Evolutionary conservation across 2,797 vertebrate species (phyloP).

Genomic region (Pachyuromys duprasi): DNA sequence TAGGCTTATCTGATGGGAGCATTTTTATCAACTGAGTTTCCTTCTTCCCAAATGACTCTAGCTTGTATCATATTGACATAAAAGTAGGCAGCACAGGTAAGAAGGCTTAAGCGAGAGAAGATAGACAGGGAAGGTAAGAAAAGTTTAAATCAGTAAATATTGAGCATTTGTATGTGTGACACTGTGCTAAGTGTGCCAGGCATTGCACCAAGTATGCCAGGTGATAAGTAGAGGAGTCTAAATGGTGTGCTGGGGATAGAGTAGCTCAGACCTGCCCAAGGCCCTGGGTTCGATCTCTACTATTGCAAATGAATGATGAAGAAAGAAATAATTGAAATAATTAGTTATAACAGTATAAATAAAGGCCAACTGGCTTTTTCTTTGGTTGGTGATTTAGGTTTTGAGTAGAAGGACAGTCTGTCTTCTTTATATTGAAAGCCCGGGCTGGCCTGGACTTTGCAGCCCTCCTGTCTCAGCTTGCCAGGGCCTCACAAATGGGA

Average conservation of each 20-base stretch:
- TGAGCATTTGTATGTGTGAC: not conserved
- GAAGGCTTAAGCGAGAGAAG: not conserved
- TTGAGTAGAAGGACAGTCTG: not conserved
- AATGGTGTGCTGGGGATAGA: not conserved
- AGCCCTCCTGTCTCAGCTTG: not conserved
- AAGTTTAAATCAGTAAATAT: not conserved
- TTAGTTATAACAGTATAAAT: not conserved
- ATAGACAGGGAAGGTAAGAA: not conserved
- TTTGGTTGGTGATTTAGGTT: conserved; percentile 19
- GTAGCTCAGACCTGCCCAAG: not conserved
- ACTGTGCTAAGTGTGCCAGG: not conserved
- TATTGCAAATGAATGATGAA: not conserved
- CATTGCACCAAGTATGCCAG: not conserved
- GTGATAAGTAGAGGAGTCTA: not conserved
- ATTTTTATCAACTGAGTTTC: not conserved
- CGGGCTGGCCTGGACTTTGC: not conserved
- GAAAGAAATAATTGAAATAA: not conserved
- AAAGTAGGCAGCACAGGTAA: not conserved
- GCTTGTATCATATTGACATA: not conserved
- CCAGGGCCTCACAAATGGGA: not conserved
- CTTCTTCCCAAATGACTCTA: not conserved
- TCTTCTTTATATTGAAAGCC: not conserved
- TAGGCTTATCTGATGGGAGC: not conserved
- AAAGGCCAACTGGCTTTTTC: not conserved
- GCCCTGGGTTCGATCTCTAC: not conserved